These are phyloP conservation scores for Andrena fulva DNA, from an alignment of 2,888 invertebrate genomes.

Conservation along the genomic window DNA sequence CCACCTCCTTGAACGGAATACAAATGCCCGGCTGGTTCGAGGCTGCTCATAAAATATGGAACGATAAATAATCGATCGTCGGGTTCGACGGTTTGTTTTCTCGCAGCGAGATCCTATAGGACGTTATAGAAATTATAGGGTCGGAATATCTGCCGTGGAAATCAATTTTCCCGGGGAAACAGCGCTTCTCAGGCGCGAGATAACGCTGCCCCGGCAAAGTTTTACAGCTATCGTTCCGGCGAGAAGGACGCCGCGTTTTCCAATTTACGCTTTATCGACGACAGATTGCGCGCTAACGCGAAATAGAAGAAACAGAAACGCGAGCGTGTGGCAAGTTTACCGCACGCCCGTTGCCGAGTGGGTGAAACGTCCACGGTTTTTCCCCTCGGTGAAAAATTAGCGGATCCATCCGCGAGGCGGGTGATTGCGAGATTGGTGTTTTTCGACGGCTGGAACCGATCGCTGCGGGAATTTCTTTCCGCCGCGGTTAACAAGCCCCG, in stretches of 20 bases:
- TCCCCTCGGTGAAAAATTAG: constrained; percentile 63
- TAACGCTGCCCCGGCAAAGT: neutral
- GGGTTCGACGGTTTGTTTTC: neutral
- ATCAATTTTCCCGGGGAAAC: constrained; percentile 16
- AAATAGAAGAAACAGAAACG: constrained; percentile 44
- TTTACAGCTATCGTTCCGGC: neutral
- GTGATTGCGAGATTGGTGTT: constrained; percentile 66
- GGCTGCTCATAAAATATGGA: constrained; percentile 16
- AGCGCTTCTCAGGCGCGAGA: neutral
- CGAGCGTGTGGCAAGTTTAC: constrained; percentile 39
- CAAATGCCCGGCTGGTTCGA: constrained; percentile 24
- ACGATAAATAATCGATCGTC: constrained; percentile 21
- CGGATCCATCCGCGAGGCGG: constrained; percentile 56
- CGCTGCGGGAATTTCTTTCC: constrained; percentile 43
- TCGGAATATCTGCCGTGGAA: neutral
- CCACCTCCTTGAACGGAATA: constrained; percentile 35
- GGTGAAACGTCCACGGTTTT: constrained; percentile 29
- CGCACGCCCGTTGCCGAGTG: constrained; percentile 34
- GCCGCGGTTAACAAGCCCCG: neutral
- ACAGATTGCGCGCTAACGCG: constrained; percentile 37
- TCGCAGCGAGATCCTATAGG: neutral
- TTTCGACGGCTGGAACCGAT: constrained; percentile 68
- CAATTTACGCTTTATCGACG: constrained; percentile 64
- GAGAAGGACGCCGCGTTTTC: constrained; percentile 38
- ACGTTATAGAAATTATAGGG: constrained; percentile 5